phyloP scores from a whole-genome alignment of 2,888 invertebrate species.

The Serrognathus titanus region DNA sequence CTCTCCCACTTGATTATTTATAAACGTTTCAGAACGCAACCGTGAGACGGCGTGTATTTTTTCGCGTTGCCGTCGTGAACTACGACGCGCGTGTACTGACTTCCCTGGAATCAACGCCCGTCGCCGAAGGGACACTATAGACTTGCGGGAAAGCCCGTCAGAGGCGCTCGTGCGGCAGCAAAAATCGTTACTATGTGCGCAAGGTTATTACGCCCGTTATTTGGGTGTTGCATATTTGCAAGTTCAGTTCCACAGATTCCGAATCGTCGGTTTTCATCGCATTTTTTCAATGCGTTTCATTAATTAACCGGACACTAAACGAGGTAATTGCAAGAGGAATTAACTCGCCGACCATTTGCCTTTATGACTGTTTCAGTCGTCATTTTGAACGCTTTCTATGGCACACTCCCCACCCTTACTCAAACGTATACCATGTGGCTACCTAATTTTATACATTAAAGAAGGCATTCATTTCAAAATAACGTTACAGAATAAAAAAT shows the following conservation, averaged over 20 bases:
- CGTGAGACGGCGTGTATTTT: slow-evolving; percentile 12
- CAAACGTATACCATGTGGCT: too few species aligned
- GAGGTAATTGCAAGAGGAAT: not conserved
- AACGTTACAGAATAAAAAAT: too few species aligned
- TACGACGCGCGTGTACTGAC: slow-evolving; percentile 42
- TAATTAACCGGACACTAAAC: too few species aligned
- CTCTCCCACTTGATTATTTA: too few species aligned
- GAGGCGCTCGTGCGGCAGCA: slow-evolving; percentile 38
- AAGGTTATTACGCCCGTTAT: slow-evolving; percentile 30
- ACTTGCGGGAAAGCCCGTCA: slow-evolving; percentile 35
- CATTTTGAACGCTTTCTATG: too few species aligned
- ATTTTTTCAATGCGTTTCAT: too few species aligned
- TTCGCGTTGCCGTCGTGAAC: slow-evolving; percentile 32
- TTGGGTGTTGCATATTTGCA: slow-evolving; percentile 14
- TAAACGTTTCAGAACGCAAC: not conserved
- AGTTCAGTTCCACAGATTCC: slow-evolving; percentile 8
- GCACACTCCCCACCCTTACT: too few species aligned
- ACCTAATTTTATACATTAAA: too few species aligned
- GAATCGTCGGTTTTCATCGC: too few species aligned
- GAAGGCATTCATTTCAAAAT: too few species aligned
- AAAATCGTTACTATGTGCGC: slow-evolving; percentile 50
- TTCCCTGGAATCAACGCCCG: slow-evolving; percentile 45
- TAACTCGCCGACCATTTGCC: not conserved
- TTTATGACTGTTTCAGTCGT: too few species aligned
- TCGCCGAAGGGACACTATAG: slow-evolving; percentile 45